These are phyloP conservation scores for Drosophila neonasuta DNA, from an alignment of 2,888 invertebrate genomes.

Conservation along the genomic window DNA sequence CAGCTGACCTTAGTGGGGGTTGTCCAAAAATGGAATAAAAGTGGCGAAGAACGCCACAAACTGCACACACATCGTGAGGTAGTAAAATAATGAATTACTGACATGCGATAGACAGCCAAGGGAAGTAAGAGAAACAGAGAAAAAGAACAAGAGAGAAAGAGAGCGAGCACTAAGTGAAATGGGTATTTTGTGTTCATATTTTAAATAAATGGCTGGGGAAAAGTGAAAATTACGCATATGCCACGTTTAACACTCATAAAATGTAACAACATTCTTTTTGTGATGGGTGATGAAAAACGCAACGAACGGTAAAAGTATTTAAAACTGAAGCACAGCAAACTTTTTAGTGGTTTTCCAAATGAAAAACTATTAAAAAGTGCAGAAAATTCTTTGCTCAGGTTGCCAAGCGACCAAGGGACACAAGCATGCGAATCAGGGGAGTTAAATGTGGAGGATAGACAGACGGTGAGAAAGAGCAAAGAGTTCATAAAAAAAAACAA, in stretches of 20 bases:
- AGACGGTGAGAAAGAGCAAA: not conserved
- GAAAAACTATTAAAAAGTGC: slow-evolving; percentile 71
- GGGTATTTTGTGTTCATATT: slow-evolving; percentile 16
- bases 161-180: slow-evolving; percentile 12
- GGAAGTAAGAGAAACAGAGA: not conserved
- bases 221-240: slow-evolving; percentile 26
- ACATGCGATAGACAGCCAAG: slow-evolving; percentile 37
- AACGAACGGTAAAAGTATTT: slow-evolving; percentile 56
- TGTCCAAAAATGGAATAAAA: slow-evolving; percentile 17
- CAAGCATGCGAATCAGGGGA: not conserved
- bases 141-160: not conserved
- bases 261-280: slow-evolving; percentile 23
- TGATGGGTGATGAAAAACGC: slow-evolving; percentile 10
- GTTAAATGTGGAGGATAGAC: no score
- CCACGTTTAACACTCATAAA: slow-evolving; percentile 23
- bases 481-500: slow-evolving; percentile 5
- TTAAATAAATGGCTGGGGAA: slow-evolving; percentile 4
- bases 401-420: slow-evolving; percentile 7
- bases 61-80: slow-evolving; percentile 38
- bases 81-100: slow-evolving; percentile 39
- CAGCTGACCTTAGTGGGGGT: slow-evolving; percentile 43
- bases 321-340: slow-evolving; percentile 53
- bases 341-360: slow-evolving; percentile 65
- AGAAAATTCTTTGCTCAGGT: slow-evolving; percentile 44
- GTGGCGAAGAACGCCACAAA: slow-evolving; percentile 30